Evolutionary conservation across 2,797 vertebrate species (phyloP).

Genomic region (Mareca strepera): DNA sequence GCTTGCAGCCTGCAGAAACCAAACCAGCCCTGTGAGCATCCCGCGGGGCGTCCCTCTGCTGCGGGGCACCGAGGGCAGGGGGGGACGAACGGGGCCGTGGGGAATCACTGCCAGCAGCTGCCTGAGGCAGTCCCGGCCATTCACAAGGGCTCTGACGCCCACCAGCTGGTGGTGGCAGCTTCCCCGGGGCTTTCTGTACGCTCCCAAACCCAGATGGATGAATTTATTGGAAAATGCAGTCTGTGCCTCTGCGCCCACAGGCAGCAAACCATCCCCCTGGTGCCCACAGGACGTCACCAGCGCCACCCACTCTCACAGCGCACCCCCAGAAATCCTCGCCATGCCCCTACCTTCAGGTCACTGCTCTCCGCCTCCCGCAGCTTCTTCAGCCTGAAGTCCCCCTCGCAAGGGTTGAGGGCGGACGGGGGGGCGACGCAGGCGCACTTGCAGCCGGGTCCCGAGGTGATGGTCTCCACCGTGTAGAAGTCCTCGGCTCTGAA

Average conservation of each 20-base stretch:
- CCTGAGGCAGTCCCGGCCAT: neutral
- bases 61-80: neutral
- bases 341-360: constrained; percentile 86
- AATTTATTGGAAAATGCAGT: neutral
- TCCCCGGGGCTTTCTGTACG: neutral
- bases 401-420: constrained; percentile 91
- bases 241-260: too few relatives aligned
- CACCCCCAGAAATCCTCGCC: neutral
- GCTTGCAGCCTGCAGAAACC: neutral
- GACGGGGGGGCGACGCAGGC: constrained; percentile 92
- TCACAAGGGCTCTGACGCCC: neutral
- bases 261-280: neutral
- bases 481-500: constrained; percentile 86
- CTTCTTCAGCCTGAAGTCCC: constrained; percentile 88
- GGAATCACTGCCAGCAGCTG: constrained; percentile 30
- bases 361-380: constrained; percentile 86
- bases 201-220: neutral
- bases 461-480: constrained; percentile 92
- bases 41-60: too few relatives aligned
- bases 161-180: neutral
- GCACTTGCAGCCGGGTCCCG: constrained; percentile 91
- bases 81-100: neutral
- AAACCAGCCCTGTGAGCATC: neutral
- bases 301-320: neutral
- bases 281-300: too few relatives aligned